Conservation (phyloP, 2,797 vertebrate genomes). For the Typhlichthys subterraneus region DNA sequence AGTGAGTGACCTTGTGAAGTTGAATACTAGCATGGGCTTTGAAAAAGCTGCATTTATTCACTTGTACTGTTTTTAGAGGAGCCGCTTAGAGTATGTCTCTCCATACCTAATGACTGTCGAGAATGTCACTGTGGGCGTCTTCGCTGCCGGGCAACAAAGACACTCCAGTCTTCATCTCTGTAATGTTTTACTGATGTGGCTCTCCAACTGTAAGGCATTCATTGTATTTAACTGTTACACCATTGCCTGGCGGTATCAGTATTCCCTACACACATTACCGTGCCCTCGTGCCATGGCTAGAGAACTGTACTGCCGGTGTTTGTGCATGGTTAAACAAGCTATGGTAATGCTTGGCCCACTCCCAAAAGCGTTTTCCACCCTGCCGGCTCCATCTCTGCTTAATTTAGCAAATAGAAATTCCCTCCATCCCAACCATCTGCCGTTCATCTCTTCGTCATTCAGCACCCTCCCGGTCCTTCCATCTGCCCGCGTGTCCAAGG, state of each 20-base stretch:
- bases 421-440: slow-evolving; percentile 54
- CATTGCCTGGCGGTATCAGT: slow-evolving; percentile 19
- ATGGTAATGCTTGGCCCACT: slow-evolving; percentile 22
- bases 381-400: slow-evolving; percentile 21
- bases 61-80: slow-evolving; percentile 23
- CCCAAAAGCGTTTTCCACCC: slow-evolving; percentile 29
- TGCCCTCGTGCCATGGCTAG: slow-evolving; percentile 16
- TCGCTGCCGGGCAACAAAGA: background rate
- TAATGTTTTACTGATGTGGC: no score
- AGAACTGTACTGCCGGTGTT: slow-evolving; percentile 17
- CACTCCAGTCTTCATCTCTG: background rate
- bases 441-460: slow-evolving; percentile 29
- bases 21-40: slow-evolving; percentile 32
- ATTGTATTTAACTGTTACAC: background rate
- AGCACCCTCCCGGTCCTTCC: slow-evolving; percentile 36
- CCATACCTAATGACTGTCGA: slow-evolving; percentile 3
- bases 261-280: slow-evolving; percentile 8
- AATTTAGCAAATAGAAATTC: slow-evolving; percentile 36
- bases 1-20: slow-evolving; percentile 62
- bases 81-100: slow-evolving; percentile 18
- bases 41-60: slow-evolving; percentile 38
- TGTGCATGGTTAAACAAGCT: slow-evolving; percentile 33
- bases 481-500: slow-evolving; percentile 30
- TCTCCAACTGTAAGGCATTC: no score
- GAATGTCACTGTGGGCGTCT: slow-evolving; percentile 5